Evolutionary conservation across 53 echinoderm and acorn worm species (phyloP).

Genomic region (Holothuria leucospilota): DNA sequence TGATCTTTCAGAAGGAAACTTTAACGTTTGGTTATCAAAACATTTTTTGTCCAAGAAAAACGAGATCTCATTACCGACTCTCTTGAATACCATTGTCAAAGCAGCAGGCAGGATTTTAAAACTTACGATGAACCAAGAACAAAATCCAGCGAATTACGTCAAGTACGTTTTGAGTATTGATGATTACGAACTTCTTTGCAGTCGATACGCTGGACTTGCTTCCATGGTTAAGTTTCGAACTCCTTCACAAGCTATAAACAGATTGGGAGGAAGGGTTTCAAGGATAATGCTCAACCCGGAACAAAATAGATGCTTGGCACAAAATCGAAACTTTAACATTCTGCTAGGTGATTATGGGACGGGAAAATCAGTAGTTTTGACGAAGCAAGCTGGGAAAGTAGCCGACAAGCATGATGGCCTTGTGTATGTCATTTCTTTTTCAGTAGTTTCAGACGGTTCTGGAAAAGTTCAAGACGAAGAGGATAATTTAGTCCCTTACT

Average conservation of each 20-base stretch:
- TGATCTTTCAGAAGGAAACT: neutral
- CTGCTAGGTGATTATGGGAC: conserved; percentile 37
- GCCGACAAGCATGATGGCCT: neutral
- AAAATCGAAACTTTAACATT: neutral
- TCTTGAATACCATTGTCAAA: no score
- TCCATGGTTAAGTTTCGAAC: conserved; percentile 24
- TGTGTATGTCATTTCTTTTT: conserved; percentile 22
- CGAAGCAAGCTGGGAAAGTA: neutral
- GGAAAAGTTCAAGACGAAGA: conserved; percentile 30
- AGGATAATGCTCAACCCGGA: neutral
- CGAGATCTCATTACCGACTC: no score
- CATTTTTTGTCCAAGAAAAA: no score
- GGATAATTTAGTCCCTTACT: conserved; percentile 12
- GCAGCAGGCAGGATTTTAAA: no score
- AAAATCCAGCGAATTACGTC: no score
- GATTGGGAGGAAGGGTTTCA: neutral
- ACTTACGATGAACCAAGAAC: no score
- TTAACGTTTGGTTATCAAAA: no score
- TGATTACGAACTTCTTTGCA: conserved; percentile 10
- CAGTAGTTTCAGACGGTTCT: conserved; percentile 8
- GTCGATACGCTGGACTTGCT: conserved; percentile 40
- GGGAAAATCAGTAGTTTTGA: conserved; percentile 26
- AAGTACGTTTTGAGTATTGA: neutral
- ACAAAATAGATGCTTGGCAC: neutral
- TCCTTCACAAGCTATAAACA: conserved; percentile 11